Evolutionary conservation across 2,888 invertebrate genomes (phyloP), one percentile per base, ranked within the genome.

Genomic region (Leucophora obtusa): DNA sequence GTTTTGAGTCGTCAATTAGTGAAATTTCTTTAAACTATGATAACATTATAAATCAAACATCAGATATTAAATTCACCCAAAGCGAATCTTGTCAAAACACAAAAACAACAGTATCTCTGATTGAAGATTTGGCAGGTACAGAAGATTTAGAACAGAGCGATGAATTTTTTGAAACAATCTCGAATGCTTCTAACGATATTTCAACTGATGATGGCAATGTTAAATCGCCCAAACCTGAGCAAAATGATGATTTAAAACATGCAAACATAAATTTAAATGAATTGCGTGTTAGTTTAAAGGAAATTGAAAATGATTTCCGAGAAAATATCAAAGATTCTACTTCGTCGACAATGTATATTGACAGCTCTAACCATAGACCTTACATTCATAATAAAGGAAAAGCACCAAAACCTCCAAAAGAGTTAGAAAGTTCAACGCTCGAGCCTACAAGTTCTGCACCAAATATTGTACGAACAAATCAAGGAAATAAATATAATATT

Each of bases 331-430:
- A 85, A 17, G 35, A 83, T 2, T 84, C 82, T 17, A 50, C 83
- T 2, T 83, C 81, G 15, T 21, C 38, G 8, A 60, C 69, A 62
- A 24, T 24, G 8, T 38, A 63, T n/a, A 62, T 60, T 18, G 28
- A 56, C 17, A 66, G 17, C 47, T 28, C 65, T 0, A n/a, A 76
- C 9, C 84, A 84, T 7, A 84, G 83, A 33, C 84, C 79, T 10
- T 85, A 84, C 10, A 75, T 68, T 18, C 90, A 90, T 78, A 86
- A 84, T 18, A 90, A 90, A 77, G 90, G 90, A 2, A 87, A 86
- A 71, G 90, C 90, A 6, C 86, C 90, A 2, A 85, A 86, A 6
- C 90, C 89, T 0, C 84, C 89, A 17, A 33, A 28, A 35, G 24
- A 28, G 15, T 17, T 58, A 11, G 28, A 66, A 21, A n/a, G 24